Evolutionary conservation across 2,888 invertebrate species (phyloP).

Genomic region (Miltochrista miniata): DNA sequence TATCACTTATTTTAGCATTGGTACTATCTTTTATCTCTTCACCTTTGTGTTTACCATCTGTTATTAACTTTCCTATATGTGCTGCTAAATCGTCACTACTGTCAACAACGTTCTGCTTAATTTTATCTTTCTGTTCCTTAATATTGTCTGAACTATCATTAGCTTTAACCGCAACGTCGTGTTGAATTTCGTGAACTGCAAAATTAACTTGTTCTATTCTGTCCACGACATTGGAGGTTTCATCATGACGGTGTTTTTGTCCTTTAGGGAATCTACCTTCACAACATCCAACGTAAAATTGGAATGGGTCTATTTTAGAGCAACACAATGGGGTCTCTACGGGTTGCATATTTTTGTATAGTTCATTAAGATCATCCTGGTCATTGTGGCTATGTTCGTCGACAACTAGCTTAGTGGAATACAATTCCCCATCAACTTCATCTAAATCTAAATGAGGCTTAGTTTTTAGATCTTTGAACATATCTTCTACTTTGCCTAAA

Average conservation of each 20-base stretch:
- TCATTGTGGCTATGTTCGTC: constrained; percentile 60
- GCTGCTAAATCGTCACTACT: constrained; percentile 52
- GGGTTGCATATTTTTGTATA: constrained; percentile 75
- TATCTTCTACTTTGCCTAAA: constrained; percentile 78
- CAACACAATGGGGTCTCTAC: constrained; percentile 66
- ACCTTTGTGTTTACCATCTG: constrained; percentile 47
- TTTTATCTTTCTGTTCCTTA: constrained; percentile 63
- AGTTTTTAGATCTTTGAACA: constrained; percentile 73
- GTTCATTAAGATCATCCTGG: constrained; percentile 66
- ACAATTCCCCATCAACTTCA: constrained; percentile 61
- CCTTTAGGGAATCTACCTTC: constrained; percentile 62
- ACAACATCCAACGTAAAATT: constrained; percentile 67
- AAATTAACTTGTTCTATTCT: constrained; percentile 75
- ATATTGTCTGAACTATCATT: constrained; percentile 56
- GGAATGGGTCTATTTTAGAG: constrained; percentile 66
- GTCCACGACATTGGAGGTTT: constrained; percentile 70
- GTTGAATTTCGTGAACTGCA: constrained; percentile 64
- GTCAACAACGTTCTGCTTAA: constrained; percentile 58
- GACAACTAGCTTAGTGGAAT: constrained; percentile 71
- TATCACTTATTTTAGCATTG: constrained; percentile 48
- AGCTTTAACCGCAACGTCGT: constrained; percentile 55
- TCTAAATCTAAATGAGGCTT: constrained; percentile 66
- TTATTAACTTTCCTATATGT: constrained; percentile 51
- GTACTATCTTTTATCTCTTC: constrained; percentile 46
- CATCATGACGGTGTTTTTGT: constrained; percentile 71